Conservation (phyloP, 2,888 invertebrate species). For the Dorcus parallelipipedus region DNA sequence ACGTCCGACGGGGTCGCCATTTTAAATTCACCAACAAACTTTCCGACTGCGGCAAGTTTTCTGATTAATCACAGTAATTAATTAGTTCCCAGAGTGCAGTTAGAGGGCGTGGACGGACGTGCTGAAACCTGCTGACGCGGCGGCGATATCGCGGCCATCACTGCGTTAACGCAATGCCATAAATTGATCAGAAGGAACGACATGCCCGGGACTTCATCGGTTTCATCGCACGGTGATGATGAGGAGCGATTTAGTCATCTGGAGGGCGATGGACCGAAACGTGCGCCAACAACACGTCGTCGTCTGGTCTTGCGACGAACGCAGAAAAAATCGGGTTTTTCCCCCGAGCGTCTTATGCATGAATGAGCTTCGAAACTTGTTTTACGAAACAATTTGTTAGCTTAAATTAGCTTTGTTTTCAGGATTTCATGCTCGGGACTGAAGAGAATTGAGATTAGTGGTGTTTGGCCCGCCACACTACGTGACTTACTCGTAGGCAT, state of each 20-base stretch:
- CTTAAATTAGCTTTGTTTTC: constrained; percentile 12
- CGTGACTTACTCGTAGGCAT: no score
- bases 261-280: constrained; percentile 26
- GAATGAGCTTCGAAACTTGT: constrained; percentile 5
- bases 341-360: constrained; percentile 7
- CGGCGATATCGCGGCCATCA: constrained; percentile 5
- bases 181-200: constrained; percentile 26
- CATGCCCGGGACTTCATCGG: constrained; percentile 13
- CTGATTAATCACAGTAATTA: constrained; percentile 61
- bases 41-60: constrained; percentile 58
- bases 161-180: constrained; percentile 24
- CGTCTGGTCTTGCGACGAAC: constrained; percentile 3
- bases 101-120: constrained; percentile 22
- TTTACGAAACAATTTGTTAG: constrained; percentile 5
- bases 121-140: constrained; percentile 20
- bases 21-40: constrained; percentile 56
- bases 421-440: not conserved
- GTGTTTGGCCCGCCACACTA: no score
- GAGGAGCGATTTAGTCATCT: constrained; percentile 26
- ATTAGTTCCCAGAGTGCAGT: constrained; percentile 45
- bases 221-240: constrained; percentile 23
- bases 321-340: constrained; percentile 5
- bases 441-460: not conserved
- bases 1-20: constrained; percentile 34
- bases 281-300: constrained; percentile 6